phyloP scores from a whole-genome alignment of 2,113 vertebrate species.

The Gadus chalcogrammus region DNA sequence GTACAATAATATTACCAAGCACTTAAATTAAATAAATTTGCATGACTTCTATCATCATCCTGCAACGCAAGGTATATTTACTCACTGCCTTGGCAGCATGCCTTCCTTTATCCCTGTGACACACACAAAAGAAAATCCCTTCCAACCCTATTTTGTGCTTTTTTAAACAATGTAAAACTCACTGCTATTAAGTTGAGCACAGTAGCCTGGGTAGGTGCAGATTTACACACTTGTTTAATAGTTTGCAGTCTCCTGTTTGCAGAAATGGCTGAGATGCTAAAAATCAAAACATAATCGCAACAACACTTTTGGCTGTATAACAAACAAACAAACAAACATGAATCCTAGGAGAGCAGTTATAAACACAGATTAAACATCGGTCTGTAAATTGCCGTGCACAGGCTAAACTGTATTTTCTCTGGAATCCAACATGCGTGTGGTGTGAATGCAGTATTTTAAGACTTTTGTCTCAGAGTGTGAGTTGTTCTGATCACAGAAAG shows the following conservation, averaged over 20 bases:
- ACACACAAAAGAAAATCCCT: background rate
- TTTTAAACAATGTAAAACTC: background rate
- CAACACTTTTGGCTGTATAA: background rate
- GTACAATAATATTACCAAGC: too few species aligned
- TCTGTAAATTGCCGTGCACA: too few species aligned
- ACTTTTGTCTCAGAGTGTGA: conserved; percentile 8
- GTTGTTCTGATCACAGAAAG: conserved; percentile 56
- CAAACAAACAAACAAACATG: background rate
- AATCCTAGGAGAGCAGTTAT: background rate
- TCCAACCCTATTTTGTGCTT: conserved; percentile 6
- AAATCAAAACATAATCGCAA: conserved; percentile 3
- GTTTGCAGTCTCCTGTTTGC: conserved; percentile 8
- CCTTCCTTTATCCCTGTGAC: conserved; percentile 1
- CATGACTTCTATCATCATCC: background rate
- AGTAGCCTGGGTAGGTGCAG: conserved; percentile 1
- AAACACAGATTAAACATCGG: too few species aligned
- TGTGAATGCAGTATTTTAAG: conserved; percentile 22
- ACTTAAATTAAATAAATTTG: too few species aligned
- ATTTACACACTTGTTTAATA: conserved; percentile 17
- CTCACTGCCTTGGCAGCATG: background rate
- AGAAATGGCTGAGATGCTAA: background rate
- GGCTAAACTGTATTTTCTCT: too few species aligned
- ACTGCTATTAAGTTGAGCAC: background rate
- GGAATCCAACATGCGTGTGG: conserved; percentile 7
- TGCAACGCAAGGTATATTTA: conserved; percentile 19